Evolutionary conservation across 2,113 vertebrate genomes (phyloP).

Genomic region (Trogon melanurus): DNA sequence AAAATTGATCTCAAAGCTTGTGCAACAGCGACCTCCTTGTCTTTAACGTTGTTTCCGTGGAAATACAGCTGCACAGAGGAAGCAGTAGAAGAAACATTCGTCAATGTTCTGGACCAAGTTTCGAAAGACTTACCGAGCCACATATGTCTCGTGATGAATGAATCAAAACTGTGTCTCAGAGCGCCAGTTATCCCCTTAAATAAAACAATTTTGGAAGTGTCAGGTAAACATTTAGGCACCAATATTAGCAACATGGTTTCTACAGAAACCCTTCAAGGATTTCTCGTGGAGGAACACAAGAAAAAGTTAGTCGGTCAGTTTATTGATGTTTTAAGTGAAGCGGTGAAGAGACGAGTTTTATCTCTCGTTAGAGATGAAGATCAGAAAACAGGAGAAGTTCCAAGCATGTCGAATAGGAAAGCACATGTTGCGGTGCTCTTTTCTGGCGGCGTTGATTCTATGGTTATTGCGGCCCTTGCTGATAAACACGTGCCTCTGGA

Average conservation of each 20-base stretch:
- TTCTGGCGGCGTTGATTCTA: slow-evolving; percentile 94
- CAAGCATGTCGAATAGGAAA: background rate
- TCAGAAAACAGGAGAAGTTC: background rate
- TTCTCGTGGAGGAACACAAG: slow-evolving; percentile 69
- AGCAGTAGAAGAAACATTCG: background rate
- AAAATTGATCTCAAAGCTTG: slow-evolving; percentile 81
- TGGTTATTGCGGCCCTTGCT: slow-evolving; percentile 88
- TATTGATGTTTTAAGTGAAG: slow-evolving; percentile 80
- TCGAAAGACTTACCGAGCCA: slow-evolving; percentile 69
- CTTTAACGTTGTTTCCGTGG: slow-evolving; percentile 86
- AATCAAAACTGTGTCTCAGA: slow-evolving; percentile 66
- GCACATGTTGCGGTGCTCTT: slow-evolving; percentile 88
- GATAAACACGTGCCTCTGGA: slow-evolving; percentile 84
- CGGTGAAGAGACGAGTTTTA: slow-evolving; percentile 83
- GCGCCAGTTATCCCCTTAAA: slow-evolving; percentile 85
- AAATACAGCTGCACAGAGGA: slow-evolving; percentile 21
- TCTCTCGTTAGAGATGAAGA: slow-evolving; percentile 60
- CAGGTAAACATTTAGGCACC: background rate
- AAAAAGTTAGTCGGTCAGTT: slow-evolving; percentile 73
- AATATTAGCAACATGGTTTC: background rate
- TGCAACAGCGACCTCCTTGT: slow-evolving; percentile 51
- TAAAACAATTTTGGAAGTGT: slow-evolving; percentile 41
- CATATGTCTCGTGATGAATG: slow-evolving; percentile 66
- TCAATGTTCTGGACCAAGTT: background rate
- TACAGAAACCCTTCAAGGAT: slow-evolving; percentile 70